These are phyloP conservation scores for Meghimatium bilineatum DNA, from an alignment of 2,888 invertebrate species.

Conservation along the genomic window DNA sequence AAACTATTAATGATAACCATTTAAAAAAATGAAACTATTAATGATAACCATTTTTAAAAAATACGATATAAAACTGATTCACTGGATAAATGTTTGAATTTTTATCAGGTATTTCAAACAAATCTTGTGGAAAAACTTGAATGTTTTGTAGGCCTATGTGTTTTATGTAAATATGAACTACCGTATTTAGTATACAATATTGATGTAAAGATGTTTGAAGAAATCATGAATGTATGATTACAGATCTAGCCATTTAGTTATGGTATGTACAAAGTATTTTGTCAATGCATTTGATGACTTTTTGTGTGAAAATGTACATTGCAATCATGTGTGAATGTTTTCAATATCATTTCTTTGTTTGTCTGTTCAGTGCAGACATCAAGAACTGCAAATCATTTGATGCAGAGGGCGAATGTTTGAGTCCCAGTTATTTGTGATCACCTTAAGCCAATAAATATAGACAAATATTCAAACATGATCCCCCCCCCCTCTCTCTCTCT, in stretches of 20 bases:
- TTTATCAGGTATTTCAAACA: no score
- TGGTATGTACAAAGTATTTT: not conserved
- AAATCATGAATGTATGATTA: no score
- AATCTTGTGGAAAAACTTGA: no score
- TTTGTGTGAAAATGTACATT: not conserved
- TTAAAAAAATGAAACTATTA: no score
- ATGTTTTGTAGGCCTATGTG: no score
- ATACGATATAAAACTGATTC: no score
- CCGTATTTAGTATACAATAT: no score
- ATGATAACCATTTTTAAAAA: no score
- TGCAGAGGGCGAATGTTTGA: slow-evolving; percentile 34
- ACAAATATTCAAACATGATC: slow-evolving; percentile 43
- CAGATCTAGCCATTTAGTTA: not conserved
- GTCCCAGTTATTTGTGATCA: slow-evolving; percentile 44
- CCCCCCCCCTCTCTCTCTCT: not conserved
- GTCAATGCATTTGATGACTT: not conserved
- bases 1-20: no score
- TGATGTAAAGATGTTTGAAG: no score
- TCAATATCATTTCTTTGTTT: slow-evolving; percentile 5
- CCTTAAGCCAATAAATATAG: slow-evolving; percentile 45
- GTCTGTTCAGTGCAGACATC: slow-evolving; percentile 10
- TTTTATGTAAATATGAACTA: no score
- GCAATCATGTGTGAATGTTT: not conserved
- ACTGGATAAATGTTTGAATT: no score
- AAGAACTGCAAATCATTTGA: slow-evolving; percentile 15